Evolutionary conservation across 2,888 invertebrate species (phyloP).

Genomic region (Hyppa rectilinea): DNA sequence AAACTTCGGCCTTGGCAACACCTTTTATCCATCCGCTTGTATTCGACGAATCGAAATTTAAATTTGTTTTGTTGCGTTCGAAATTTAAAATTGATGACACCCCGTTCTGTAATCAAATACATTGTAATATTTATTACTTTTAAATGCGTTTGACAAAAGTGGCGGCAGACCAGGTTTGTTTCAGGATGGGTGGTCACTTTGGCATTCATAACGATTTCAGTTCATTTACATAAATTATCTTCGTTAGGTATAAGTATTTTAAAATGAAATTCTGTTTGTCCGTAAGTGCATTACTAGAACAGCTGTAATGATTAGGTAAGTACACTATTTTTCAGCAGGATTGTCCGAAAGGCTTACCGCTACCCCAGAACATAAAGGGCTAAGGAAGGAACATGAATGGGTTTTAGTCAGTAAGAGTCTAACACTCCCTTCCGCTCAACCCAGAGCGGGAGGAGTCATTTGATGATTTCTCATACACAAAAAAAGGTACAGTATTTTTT

Average conservation of each 20-base stretch:
- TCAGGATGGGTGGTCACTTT: slow-evolving; percentile 45
- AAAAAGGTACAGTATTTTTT: too few species aligned
- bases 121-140: slow-evolving; percentile 63
- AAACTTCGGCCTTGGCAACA: slow-evolving; percentile 31
- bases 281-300: background rate
- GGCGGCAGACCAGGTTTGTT: slow-evolving; percentile 3
- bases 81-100: slow-evolving; percentile 69
- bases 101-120: slow-evolving; percentile 66
- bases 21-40: slow-evolving; percentile 44
- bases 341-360: too few species aligned
- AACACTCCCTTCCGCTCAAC: too few species aligned
- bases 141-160: slow-evolving; percentile 34
- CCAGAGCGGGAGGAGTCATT: too few species aligned
- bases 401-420: too few species aligned
- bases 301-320: too few species aligned
- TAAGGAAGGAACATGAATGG: too few species aligned
- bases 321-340: too few species aligned
- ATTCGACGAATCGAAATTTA: slow-evolving; percentile 57
- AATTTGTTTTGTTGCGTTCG: slow-evolving; percentile 61
- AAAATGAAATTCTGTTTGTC: background rate
- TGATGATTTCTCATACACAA: too few species aligned
- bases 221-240: too few species aligned
- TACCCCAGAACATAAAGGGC: too few species aligned
- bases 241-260: background rate
- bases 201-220: slow-evolving; percentile 3